Conservation (phyloP, 2,888 invertebrate genomes). For the Conus canariensis region DNA sequence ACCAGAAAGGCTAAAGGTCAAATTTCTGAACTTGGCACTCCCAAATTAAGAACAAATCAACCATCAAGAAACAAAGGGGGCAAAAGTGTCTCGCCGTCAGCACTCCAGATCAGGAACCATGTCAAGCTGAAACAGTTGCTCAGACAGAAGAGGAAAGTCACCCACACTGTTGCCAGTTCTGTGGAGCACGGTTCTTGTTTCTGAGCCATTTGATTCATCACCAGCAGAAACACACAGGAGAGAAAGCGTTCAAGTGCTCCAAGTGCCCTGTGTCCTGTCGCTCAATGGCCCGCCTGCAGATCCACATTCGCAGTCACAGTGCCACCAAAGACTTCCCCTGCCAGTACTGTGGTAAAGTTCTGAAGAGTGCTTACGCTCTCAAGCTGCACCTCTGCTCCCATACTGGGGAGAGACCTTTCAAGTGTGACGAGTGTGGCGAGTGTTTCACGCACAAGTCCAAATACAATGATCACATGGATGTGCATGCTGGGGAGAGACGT, state of each 20-base stretch:
- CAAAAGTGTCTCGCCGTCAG: not conserved
- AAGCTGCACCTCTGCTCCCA: slow-evolving; percentile 9
- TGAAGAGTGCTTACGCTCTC: not conserved
- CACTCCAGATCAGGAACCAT: not conserved
- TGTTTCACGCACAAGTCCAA: not conserved
- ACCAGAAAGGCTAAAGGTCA: not conserved
- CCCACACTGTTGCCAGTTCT: slow-evolving; percentile 2
- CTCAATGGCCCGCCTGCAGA: not conserved
- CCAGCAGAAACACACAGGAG: not conserved
- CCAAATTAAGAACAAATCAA: not conserved
- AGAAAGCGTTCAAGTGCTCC: not conserved
- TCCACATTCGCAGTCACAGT: not conserved
- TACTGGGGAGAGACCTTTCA: not conserved
- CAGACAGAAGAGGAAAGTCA: not conserved
- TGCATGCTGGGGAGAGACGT: not conserved
- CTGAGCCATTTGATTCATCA: not conserved
- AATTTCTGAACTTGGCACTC: not conserved
- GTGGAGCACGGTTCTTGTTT: slow-evolving; percentile 17
- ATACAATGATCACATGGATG: slow-evolving; percentile 4
- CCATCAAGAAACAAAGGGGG: not conserved
- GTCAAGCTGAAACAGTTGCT: not conserved
- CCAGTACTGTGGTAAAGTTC: slow-evolving; percentile 19
- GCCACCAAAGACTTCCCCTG: not conserved
- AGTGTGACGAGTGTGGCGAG: not conserved
- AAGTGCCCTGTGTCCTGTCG: slow-evolving; percentile 15